Evolutionary conservation across 2,888 invertebrate species (phyloP), one percentile per base, ranked within the genome.

Genomic region (Drosophila setosimentum): DNA sequence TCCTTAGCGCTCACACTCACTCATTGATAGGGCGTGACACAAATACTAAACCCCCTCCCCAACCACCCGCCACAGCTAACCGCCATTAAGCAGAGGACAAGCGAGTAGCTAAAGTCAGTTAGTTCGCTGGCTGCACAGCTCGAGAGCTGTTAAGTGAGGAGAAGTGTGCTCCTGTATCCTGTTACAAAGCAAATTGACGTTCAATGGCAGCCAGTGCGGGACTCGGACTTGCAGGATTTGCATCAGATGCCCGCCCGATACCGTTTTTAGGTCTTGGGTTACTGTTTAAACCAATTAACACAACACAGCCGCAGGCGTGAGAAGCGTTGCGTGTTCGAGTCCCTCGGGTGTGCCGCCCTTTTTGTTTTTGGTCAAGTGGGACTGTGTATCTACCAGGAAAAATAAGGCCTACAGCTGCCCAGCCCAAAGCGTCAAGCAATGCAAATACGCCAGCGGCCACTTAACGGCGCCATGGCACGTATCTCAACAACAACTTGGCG

Each of bases 271-370:
- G 69, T 78, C 83, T 85, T 76, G 73, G 78, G 76, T 87, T 87
- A 86, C 87, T 88, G 75, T 87, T 83, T 88, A 87, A 90, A 88
- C 90, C 80, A 90, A 90, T 87, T 90, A 87, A 88, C 90, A 81
- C 77, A 62, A 74, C 73, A 61, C 53, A 54, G 59, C 58, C 57
- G 40, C 11, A 58, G 49, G 62, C 42, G 69, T 71, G 53, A 58
- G 55, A 50, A 64, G 60, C 80, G 24, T 64, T 72, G 69, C 81
- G 75, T 81, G 80, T 61, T 48, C 29, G 37, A 49, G 53, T 77
- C 85, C 69, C 82, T 35, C 57, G 45, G 77, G 53, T 82, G 57
- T 37, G n/a, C 29, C 37, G 61, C 37, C 58, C 53, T 45, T 48
- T 18, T 10, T n/a, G 27, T 35, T 55, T 67, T 35, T 48, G 73